A percentile compares a stretch with the other conserved stretches of the same genome.
Evolutionary conservation across 2,888 invertebrate species (phyloP).

Genomic region (Amaurobius ferox): DNA sequence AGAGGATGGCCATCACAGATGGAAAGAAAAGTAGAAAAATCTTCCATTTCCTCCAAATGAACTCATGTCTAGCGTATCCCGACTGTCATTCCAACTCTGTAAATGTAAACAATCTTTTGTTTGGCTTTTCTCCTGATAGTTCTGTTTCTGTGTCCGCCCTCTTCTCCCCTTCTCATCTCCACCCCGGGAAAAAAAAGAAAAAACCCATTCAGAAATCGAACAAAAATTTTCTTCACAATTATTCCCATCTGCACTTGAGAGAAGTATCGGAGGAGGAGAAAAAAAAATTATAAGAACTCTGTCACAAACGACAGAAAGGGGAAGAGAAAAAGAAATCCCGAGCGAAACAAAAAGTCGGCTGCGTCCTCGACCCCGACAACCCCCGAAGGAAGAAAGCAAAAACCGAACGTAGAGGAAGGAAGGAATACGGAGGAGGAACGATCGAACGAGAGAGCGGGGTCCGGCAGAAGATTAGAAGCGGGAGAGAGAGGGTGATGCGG

Average conservation of each 20-base stretch:
- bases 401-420: slow-evolving; percentile 17
- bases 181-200: not conserved
- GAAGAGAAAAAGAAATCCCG: not conserved
- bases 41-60: not conserved
- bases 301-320: slow-evolving; percentile 3
- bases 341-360: slow-evolving; percentile 52
- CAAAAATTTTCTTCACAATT: slow-evolving; percentile 8
- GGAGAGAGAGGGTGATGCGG: not conserved
- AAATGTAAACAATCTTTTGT: slow-evolving; percentile 13
- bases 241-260: slow-evolving; percentile 16
- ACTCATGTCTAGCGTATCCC: not conserved
- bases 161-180: not conserved
- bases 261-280: not conserved
- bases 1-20: no score
- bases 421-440: slow-evolving; percentile 15
- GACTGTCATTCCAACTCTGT: not conserved
- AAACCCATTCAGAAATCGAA: not conserved
- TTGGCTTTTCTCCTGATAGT: not conserved
- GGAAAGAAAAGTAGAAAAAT: no score
- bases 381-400: slow-evolving; percentile 18
- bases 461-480: slow-evolving; percentile 34
- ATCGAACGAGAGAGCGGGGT: slow-evolving; percentile 18
- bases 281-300: not conserved
- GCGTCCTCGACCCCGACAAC: slow-evolving; percentile 29
- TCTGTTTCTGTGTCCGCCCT: not conserved